Base-by-base conservation (phyloP, 2,113 vertebrate species). In the Cricetomys ansorgei region DNA sequence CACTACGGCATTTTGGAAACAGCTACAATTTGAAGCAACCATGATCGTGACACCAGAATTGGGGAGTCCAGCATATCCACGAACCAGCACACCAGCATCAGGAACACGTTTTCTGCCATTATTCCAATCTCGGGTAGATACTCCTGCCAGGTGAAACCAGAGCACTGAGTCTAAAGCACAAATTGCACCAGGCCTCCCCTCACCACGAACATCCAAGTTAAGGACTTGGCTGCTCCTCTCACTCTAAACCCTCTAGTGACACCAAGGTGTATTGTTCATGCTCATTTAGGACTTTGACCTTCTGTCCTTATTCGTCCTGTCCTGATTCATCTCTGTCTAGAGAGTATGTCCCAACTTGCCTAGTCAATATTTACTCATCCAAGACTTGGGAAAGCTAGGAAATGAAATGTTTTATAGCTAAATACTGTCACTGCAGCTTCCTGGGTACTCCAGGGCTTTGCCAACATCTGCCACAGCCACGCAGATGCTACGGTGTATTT, bases 271-370 rank as follows among this genome's bases (percentile, higher is more conserved):
- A n/a, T 5, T 65, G n/a, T 88, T 37, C 19, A 17, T 25, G 43
- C 79, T 50, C 6, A 8, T 67, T 7, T n/a, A 16, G 65, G 55
- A n/a, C 19, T 3, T 50, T 12, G 57, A 37, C 31, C 5, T 50
- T 11, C 1, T 11, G 31, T 76, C 45, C 89, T 75, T 65, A 67
- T 3, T 9, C 45, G 31, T 11, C 6, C 43, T 23, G 31, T 31
- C 11, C 67, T n/a, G n/a, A n/a, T n/a, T n/a, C n/a, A n/a, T n/a
- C 4, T 87, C 59, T 53, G 5, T 29, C 11, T 17, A 72, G 27
- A 76, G 21, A 1, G 0, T 3, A 40, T 2, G 5, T 55, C 11
- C 5, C 21, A n/a, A 10, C 10, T 75, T 3, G 0, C 45, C 62
- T 64, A 21, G 45, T 27, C 19, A 43, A 59, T 9, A 55, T 43